These are phyloP conservation scores for Pogoniulus pusillus DNA, from an alignment of 2,797 vertebrate species.

Conservation along the genomic window DNA sequence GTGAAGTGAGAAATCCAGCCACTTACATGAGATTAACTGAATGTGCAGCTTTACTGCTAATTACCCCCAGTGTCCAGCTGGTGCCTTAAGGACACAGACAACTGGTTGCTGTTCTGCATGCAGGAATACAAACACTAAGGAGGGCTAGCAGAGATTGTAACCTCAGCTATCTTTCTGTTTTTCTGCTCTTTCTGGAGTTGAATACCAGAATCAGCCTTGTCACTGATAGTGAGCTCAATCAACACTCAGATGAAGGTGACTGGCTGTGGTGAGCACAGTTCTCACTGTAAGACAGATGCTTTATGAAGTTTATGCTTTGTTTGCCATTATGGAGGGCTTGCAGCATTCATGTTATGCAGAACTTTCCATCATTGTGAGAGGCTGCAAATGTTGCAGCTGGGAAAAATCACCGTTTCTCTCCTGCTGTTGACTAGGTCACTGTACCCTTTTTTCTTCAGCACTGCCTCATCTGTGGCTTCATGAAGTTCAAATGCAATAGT, in stretches of 20 bases:
- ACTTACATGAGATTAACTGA: neutral
- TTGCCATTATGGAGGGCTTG: neutral
- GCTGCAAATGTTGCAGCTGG: constrained; percentile 37
- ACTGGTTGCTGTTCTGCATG: neutral
- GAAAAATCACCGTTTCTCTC: constrained; percentile 20
- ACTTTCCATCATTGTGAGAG: neutral
- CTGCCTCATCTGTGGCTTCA: neutral
- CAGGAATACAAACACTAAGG: neutral
- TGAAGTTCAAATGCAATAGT: neutral
- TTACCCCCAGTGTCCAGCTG: neutral
- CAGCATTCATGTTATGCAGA: neutral
- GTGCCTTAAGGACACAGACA: neutral
- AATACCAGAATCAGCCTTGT: neutral
- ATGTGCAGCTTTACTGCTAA: neutral
- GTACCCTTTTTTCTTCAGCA: constrained; percentile 1
- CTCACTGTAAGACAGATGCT: neutral
- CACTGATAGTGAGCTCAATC: neutral
- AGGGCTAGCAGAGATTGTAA: neutral
- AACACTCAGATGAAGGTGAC: neutral
- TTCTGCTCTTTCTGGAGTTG: neutral
- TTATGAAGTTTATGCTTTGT: neutral
- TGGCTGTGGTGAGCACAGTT: neutral
- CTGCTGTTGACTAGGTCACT: neutral
- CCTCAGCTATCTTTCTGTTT: neutral
- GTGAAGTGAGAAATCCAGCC: neutral